Evolutionary conservation across 1,140 invertebrate genomes (phyloP), one percentile per base, ranked within the genome.

Genomic region (Drusus annulatus): DNA sequence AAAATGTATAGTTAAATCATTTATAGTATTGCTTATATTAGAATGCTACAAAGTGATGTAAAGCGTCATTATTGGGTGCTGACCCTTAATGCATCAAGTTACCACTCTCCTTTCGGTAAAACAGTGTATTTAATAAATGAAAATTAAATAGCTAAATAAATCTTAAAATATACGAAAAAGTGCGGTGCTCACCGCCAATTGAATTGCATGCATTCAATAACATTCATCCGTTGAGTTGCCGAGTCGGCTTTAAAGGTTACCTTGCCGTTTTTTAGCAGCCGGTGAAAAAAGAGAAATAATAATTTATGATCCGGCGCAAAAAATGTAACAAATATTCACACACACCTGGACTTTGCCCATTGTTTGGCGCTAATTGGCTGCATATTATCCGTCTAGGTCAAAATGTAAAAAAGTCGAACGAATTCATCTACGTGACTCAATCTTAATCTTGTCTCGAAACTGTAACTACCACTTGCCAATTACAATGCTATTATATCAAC

Each of bases 251-350:
- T 52, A 25, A 71, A 71, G 68, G 68, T 71, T 71, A 71, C 68
- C 68, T 71, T 71, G 68, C 45, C 10, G 17, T 51, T 71, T 71
- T 71, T 50, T 71, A n/a, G 15, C 68, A 23, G 68, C 28, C n/a
- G 16, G 25, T 45, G 36, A 45, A 45, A 69, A 16, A 19, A 69
- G 36, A 50, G n/a, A n/a, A 69, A 69, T 69, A 19, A 23, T 63
- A 23, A 23, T 23, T 21, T 63, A 63, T 63, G 19, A 23, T 50
- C 51, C n/a, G 50, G 19, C n/a, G 23, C 36, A 69, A 71, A 71
- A 71, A 71, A 52, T 21, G 21, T 17, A 52, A n/a, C 16, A 19
- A 23, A 51, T 71, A 52, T 71, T 69, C 28, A 50, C 8, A n/a
- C 65, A 50, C 28, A 69, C 65, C 62, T 65, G 65, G 25, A n/a